Conservation (phyloP, 2,888 invertebrate genomes). For the Stegana nigrithorax region DNA sequence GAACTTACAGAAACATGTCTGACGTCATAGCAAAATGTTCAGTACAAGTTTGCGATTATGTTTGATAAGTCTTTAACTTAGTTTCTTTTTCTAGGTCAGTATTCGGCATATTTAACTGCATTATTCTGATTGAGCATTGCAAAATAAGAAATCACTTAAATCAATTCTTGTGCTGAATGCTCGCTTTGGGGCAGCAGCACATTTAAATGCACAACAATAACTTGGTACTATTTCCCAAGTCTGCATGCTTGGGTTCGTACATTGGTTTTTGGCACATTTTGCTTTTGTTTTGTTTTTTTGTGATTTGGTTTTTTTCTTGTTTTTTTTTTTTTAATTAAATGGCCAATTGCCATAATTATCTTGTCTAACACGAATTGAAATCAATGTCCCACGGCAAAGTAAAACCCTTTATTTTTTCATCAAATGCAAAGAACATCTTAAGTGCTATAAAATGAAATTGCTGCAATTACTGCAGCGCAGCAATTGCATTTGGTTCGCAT, state of each 20-base stretch:
- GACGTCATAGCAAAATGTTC: too few species aligned
- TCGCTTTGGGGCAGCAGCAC: constrained; percentile 10
- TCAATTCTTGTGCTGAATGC: neutral
- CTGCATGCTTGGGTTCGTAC: too few species aligned
- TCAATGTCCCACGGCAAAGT: constrained; percentile 58
- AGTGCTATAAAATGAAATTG: too few species aligned
- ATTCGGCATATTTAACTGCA: neutral
- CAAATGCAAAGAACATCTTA: constrained; percentile 12
- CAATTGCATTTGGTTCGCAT: too few species aligned
- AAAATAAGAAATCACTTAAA: constrained; percentile 2
- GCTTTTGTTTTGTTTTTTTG: too few species aligned
- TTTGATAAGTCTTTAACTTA: too few species aligned
- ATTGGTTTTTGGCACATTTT: too few species aligned
- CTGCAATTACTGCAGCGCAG: too few species aligned
- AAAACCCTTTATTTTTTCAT: constrained; percentile 43
- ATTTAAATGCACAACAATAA: constrained; percentile 6
- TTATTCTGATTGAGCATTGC: neutral
- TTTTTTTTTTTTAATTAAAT: too few species aligned
- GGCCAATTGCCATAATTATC: constrained; percentile 60
- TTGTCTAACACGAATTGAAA: constrained; percentile 62
- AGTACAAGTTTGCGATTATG: too few species aligned
- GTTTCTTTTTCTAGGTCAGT: constrained; percentile 3
- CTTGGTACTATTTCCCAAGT: constrained; percentile 13
- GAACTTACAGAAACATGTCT: too few species aligned
- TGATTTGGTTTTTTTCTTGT: too few species aligned